A percentile compares a stretch with the other conserved stretches of the same genome.
These are phyloP conservation scores for Ptychochromis oligacanthus DNA, from an alignment of 2,113 vertebrate species.

Conservation along the genomic window DNA sequence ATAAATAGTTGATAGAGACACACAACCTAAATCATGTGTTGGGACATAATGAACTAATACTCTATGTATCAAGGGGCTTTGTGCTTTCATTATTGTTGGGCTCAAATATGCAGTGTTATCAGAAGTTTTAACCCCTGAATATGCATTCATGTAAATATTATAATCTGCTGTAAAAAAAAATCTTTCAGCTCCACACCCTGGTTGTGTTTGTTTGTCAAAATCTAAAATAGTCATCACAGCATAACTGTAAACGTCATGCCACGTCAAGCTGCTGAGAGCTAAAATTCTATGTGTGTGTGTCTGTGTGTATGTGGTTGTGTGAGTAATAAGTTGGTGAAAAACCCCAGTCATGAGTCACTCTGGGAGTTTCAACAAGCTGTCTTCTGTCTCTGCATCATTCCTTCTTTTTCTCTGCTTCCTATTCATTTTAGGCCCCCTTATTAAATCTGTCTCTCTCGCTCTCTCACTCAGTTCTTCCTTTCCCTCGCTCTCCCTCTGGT, in stretches of 20 bases:
- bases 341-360: slow-evolving; percentile 25
- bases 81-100: neutral
- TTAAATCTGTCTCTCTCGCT: slow-evolving; percentile 35
- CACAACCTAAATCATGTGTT: too few relatives aligned
- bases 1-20: too few relatives aligned
- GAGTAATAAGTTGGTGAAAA: slow-evolving; percentile 12
- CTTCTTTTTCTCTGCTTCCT: slow-evolving; percentile 30
- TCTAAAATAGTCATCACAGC: neutral
- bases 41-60: too few relatives aligned
- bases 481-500: slow-evolving; percentile 3
- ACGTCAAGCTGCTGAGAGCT: neutral
- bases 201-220: neutral
- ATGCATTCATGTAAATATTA: neutral
- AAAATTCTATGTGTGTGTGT: neutral
- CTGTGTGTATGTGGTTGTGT: neutral
- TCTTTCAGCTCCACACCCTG: too few relatives aligned
- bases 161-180: too few relatives aligned
- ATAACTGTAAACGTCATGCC: neutral
- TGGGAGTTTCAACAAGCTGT: slow-evolving; percentile 53
- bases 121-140: neutral
- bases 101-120: neutral
- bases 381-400: slow-evolving; percentile 16
- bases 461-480: neutral
- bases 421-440: slow-evolving; percentile 48
- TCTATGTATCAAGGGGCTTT: neutral